These are phyloP conservation scores for Empidonax alnorum DNA, from an alignment of 2,113 vertebrate species.

Conservation along the genomic window DNA sequence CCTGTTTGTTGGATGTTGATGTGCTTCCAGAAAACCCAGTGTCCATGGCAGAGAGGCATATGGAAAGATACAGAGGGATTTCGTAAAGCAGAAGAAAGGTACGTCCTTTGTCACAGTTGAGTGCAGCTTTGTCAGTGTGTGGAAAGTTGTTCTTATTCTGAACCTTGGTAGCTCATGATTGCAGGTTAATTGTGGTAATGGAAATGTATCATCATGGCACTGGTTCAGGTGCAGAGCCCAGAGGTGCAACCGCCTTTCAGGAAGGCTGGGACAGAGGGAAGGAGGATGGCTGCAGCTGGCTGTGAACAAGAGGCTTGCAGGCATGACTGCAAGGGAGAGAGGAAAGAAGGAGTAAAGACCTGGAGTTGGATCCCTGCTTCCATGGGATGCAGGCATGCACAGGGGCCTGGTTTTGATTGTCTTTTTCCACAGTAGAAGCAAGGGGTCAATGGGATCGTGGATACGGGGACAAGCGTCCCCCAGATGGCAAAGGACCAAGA, in stretches of 20 bases:
- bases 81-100: not conserved
- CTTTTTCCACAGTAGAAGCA: not conserved
- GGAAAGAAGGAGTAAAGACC: not conserved
- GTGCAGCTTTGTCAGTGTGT: not conserved
- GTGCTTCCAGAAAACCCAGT: not conserved
- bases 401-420: not conserved
- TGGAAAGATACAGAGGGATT: not conserved
- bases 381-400: not conserved
- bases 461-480: not conserved
- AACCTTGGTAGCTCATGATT: not conserved
- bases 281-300: not conserved
- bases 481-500: not conserved
- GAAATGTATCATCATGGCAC: not conserved
- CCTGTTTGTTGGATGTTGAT: not conserved
- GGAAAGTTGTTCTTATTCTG: not conserved
- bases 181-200: not conserved
- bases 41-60: not conserved
- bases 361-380: not conserved
- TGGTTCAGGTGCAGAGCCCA: not conserved
- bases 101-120: not conserved
- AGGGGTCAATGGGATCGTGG: not conserved
- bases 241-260: not conserved
- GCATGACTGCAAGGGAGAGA: fast-evolving
- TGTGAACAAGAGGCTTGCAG: not conserved
- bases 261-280: not conserved